Evolutionary conservation across 2,888 invertebrate genomes (phyloP), one percentile per base, ranked within the genome.

Genomic region (Stenichneumon culpator): DNA sequence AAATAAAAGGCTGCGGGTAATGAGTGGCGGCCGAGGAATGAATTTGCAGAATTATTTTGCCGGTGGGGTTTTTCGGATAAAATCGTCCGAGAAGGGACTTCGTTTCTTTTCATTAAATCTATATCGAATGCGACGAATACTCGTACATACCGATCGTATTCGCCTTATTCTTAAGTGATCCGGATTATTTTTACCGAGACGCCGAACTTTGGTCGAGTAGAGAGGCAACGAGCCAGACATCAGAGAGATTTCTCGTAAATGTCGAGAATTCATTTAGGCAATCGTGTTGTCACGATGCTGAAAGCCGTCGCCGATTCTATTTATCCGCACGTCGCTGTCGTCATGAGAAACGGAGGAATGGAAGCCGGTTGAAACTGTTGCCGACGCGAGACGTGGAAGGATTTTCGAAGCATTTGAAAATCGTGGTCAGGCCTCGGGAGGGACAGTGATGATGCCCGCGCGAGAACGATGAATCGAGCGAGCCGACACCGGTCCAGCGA

Each of bases 341-440:
- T 22, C 36, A 52, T 50, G 67, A 19, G 52, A 16, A 50, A 50
- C 16, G 28, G 47, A 28, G 47, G 7, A 14, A 22, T 19, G 19
- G 28, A 39, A 19, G 9, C 36, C 39, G 19, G 9, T 19, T 22
- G 75, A 16, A 52, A 77, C 16, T 54, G 39, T 52, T 67, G 22
- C 67, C 22, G 52, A 52, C 16, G 19, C 32, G 36, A 52, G 19
- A 74, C 74, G 36, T 32, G 28, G 75, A 50, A 36, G 11, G 52
- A 65, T 75, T 75, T 67, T 50, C 65, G 3, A 19, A n/a, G 75
- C 65, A 52, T 67, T 65, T 50, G 52, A 65, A 67, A 65, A 75
- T 75, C 75, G 65, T 19, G 75, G 65, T 36, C 50, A 69, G 74
- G 25, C 63, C 74, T 50, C 68, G 83, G 54, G 70, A 32, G 54